Base-by-base conservation (phyloP, 1,140 invertebrate genomes). In the Drosophila watanabei region DNA sequence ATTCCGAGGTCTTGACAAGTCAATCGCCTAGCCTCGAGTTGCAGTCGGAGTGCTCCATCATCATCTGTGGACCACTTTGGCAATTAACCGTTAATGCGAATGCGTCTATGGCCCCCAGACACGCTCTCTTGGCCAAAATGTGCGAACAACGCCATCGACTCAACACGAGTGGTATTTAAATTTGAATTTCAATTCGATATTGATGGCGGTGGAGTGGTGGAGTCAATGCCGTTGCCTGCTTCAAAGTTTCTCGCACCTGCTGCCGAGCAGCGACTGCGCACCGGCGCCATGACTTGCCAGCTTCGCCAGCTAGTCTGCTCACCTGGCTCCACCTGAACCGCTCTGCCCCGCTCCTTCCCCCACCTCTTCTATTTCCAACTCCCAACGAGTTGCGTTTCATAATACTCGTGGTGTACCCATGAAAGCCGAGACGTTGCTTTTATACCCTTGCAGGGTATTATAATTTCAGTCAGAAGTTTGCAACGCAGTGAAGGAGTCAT, bases 351-450 rank as follows among this genome's bases (percentile, higher is more conserved):
- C n/a, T 46, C 28, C 14, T 30, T 13, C 39, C 13, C n/a, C 20
- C 49, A 2, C 24, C 20, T 43, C 59, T 51, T 30, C 46, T 51
- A 69, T 71, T 45, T 24, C 33, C 58, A 70, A 70, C 70, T 73
- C 56, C 76, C 58, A 78, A 35, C 78, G 60, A 80, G 62, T 79
- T 66, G 51, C 68, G 78, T 80, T 80, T 80, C 78, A 80, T 80
- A 80, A 80, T 80, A 80, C 69, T 46, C 77, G 79, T 64, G 77
- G 79, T 64, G 77, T 80, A 80, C 69, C 77, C 77, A 80, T 72
- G 77, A 79, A 80, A 80, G 77, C 77, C 68, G 59, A 64, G 76
- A 73, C 66, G 65, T 46, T 71, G 77, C 51, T 63, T 79, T 79
- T n/a, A n/a, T n/a, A n/a, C n/a, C n/a, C n/a, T n/a, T n/a, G n/a